Evolutionary conservation across 2,797 vertebrate species (phyloP).

Genomic region (Discoglossus pictus): DNA sequence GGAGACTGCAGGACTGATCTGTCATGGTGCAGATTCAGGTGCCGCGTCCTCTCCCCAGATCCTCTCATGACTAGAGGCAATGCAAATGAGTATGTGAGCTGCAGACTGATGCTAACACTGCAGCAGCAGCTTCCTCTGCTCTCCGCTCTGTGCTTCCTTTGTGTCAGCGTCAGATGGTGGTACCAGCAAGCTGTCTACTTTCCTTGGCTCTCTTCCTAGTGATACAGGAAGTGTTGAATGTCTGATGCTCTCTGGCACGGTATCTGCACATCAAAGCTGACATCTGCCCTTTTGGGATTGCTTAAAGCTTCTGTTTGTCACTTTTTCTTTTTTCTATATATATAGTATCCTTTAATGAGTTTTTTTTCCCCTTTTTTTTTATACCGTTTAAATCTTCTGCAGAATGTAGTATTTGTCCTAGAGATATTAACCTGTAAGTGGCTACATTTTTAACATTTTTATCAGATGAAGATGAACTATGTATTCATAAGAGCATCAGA

Average conservation of each 20-base stretch:
- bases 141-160: slow-evolving; percentile 36
- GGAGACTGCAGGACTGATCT: slow-evolving; percentile 15
- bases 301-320: slow-evolving; percentile 44
- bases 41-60: slow-evolving; percentile 6
- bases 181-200: slow-evolving; percentile 45
- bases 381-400: slow-evolving; percentile 4
- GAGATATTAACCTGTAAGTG: too few relatives aligned
- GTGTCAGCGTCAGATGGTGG: slow-evolving; percentile 32
- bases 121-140: slow-evolving; percentile 20
- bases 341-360: slow-evolving; percentile 18
- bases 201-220: not conserved
- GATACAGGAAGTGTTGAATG: slow-evolving; percentile 37
- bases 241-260: slow-evolving; percentile 28
- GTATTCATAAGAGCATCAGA: too few relatives aligned
- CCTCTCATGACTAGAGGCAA: slow-evolving; percentile 41
- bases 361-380: too few relatives aligned
- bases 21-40: slow-evolving; percentile 19
- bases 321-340: slow-evolving; percentile 18
- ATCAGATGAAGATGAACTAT: too few relatives aligned
- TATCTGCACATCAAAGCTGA: slow-evolving; percentile 50
- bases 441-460: too few relatives aligned
- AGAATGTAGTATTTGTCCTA: not conserved
- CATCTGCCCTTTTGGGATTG: slow-evolving; percentile 42
- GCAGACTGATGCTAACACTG: slow-evolving; percentile 34
- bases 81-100: slow-evolving; percentile 42